phyloP scores from a whole-genome alignment of 2,797 vertebrate species.

The Erithacus rubecula region DNA sequence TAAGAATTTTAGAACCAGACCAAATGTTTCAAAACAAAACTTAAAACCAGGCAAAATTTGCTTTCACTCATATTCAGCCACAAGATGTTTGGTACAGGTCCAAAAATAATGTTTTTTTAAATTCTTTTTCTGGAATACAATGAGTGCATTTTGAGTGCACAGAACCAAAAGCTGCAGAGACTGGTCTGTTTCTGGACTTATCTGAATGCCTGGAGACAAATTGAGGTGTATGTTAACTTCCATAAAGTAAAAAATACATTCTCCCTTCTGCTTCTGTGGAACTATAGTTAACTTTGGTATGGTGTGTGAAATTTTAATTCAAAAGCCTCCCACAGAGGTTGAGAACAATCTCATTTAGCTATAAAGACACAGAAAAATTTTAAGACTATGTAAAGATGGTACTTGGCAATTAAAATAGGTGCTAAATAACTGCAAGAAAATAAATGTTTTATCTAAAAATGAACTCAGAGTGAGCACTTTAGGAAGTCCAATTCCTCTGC shows the following conservation, averaged over 20 bases:
- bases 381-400: background rate
- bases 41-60: background rate
- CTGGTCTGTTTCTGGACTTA: background rate
- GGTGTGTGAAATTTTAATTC: background rate
- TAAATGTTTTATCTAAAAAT: background rate
- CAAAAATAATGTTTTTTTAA: accelerated
- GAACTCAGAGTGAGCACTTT: background rate
- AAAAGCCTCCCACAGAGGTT: background rate
- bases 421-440: background rate
- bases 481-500: background rate
- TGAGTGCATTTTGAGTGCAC: background rate
- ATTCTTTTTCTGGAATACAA: background rate
- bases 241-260: background rate
- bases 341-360: background rate
- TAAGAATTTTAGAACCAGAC: background rate
- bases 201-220: background rate
- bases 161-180: background rate
- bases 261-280: background rate
- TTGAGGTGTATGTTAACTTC: accelerated
- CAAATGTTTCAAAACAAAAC: background rate
- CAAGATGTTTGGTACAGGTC: background rate
- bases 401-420: background rate
- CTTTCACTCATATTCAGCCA: background rate
- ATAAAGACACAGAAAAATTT: background rate
- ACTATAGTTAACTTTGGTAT: accelerated